phyloP scores from a whole-genome alignment of 2,113 vertebrate genomes.

The Ictalurus punctatus region DNA sequence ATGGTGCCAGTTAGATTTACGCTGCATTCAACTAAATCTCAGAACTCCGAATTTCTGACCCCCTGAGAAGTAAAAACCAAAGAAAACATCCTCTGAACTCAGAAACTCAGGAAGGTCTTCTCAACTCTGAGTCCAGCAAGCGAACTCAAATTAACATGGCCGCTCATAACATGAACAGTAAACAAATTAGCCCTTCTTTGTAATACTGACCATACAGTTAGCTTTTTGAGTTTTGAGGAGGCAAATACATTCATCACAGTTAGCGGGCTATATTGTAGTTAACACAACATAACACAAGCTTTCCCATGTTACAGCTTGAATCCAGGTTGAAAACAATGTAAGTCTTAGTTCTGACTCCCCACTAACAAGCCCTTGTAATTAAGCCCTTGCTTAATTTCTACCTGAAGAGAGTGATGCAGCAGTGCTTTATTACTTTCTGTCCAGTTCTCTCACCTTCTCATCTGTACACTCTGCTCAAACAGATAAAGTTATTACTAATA shows the following conservation, averaged over 20 bases:
- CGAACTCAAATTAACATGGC: neutral
- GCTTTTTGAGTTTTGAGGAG: neutral
- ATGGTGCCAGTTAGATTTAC: neutral
- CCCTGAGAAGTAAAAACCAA: neutral
- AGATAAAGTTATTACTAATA: neutral
- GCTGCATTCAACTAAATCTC: neutral
- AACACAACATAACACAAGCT: neutral
- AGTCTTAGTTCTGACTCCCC: neutral
- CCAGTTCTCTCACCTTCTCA: neutral
- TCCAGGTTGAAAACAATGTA: neutral
- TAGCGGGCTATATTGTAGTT: neutral
- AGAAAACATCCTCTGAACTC: neutral
- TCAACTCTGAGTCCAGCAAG: neutral
- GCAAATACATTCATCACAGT: neutral
- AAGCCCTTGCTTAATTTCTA: neutral
- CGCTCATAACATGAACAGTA: neutral
- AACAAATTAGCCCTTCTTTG: neutral
- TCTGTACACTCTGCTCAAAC: neutral
- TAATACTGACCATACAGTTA: neutral
- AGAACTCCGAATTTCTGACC: neutral
- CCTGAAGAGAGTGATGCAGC: neutral
- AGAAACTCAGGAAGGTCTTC: neutral
- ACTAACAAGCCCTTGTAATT: neutral
- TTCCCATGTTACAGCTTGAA: neutral
- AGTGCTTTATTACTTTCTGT: neutral